Base-by-base conservation (phyloP, 2,888 invertebrate species). In the Pachydiplax longipennis region DNA sequence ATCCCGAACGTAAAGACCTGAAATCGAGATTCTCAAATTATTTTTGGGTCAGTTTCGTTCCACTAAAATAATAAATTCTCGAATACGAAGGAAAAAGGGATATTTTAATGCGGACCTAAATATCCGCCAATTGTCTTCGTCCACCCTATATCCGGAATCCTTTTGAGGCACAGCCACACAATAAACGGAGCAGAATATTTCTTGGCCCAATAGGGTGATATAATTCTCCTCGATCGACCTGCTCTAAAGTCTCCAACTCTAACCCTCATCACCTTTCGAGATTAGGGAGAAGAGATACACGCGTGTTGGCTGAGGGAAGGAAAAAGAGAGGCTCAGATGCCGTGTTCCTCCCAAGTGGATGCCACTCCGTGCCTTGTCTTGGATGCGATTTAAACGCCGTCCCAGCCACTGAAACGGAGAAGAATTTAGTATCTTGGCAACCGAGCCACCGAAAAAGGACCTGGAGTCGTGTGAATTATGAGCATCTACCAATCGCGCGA, bases 351-450 rank as follows among this genome's bases (percentile, higher is more conserved):
- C 58, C 58, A 58, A 58, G 83, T 58, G 83, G 58, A 61, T 58
- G 58, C 58, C 58, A 58, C 83, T 58, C 83, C 58, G 58, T 61
- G 83, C 83, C 83, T 83, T 83, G 83, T 83, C 83, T 83, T 15
- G 61, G 61, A 65, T 87, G 87, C 87, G 87, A 87, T 87, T 87
- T 87, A 87, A 87, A 87, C 65, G 87, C 87, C 87, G 87, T 87
- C 83, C 35, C 83, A 83, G 83, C 83, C 87, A 87, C 87, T 61
- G 87, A 61, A 87, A 87, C 65, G 87, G 87, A 87, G 87, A 87
- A 87, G 87, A 87, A 87, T 87, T 87, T 87, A 87, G 87, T 87
- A 87, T 87, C 87, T 61, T 87, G 61, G 87, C 87, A 87, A 87
- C 87, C 61, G n/a, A 58, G 87, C 87, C 87, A 87, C 87, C 87